Base-by-base conservation (phyloP, 2,888 invertebrate genomes). In the Ctena decussata region DNA sequence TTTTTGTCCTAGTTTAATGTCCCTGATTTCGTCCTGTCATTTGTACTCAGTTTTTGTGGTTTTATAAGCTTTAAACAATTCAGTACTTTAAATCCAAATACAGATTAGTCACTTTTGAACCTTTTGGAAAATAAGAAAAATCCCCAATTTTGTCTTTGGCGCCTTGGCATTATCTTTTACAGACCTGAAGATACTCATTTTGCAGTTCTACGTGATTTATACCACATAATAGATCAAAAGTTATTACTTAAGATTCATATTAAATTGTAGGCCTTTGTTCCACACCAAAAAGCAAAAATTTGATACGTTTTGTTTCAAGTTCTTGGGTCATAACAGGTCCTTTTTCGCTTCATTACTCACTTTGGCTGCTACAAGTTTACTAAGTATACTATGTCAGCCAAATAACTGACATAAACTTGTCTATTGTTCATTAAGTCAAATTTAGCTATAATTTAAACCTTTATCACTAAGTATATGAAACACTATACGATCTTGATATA, bases 241-340 rank as follows among this genome's bases (percentile, higher is more conserved):
- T 30, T 30, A 6, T n/a, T n/a, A n/a, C n/a, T n/a, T n/a, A 35
- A 65, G 6, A 11, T 11, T 35, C 3, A 65, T 30, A 65, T 24
- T 35, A 1, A 65, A 35, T 35, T 30, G 35, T 35, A 35, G 65
- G 35, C 65, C 65, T 18, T 65, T 65, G 65, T 65, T 65, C 35
- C 35, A 65, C 12, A 35, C 65, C 5, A 24, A 65, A n/a, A 35
- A 30, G 32, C 8, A 24, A 6, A 65, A 65, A 65, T 65, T 65
- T 65, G 65, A 65, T 65, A 65, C 18, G 35, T 35, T 65, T 65
- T 65, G 65, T 65, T 65, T 35, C 32, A 65, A 18, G 32, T 65
- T 65, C 5, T n/a, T 35, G 35, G 65, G 32, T 24, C 24, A 35
- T 35, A 65, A 65, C n/a, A 41, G 41, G 15, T 41, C 15, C 15